These are phyloP conservation scores for Epistrophe eligans DNA, from an alignment of 2,888 invertebrate species.

Conservation along the genomic window DNA sequence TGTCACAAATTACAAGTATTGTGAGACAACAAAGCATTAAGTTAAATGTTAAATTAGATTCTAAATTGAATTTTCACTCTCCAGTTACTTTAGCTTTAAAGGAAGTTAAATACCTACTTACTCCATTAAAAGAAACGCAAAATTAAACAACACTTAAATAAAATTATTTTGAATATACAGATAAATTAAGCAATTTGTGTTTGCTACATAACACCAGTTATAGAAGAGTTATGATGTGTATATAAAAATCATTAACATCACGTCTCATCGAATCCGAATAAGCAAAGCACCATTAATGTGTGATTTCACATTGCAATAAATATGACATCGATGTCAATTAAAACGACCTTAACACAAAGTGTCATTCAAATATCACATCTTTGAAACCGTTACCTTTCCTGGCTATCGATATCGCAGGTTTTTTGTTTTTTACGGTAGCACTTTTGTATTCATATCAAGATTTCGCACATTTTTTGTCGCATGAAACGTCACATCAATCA, in stretches of 20 bases:
- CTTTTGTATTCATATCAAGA: slow-evolving; percentile 28
- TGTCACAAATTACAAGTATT: not conserved
- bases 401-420: slow-evolving; percentile 35
- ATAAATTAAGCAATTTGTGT: slow-evolving; percentile 1
- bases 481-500: slow-evolving; percentile 36
- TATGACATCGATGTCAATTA: slow-evolving; percentile 20
- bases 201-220: slow-evolving; percentile 1
- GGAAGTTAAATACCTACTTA: not conserved
- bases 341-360: slow-evolving; percentile 30
- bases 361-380: slow-evolving; percentile 34
- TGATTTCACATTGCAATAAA: slow-evolving; percentile 31
- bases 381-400: slow-evolving; percentile 15
- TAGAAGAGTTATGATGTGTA: not conserved
- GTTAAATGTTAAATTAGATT: not conserved
- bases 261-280: slow-evolving; percentile 22
- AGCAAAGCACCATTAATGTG: slow-evolving; percentile 3
- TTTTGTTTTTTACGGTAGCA: slow-evolving; percentile 1
- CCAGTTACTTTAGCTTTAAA: not conserved
- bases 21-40: not conserved
- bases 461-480: slow-evolving; percentile 38
- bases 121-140: not conserved
- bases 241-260: slow-evolving; percentile 1
- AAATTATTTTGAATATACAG: not conserved
- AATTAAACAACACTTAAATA: slow-evolving; percentile 8
- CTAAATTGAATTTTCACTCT: slow-evolving; percentile 1